Evolutionary conservation across 1,140 invertebrate genomes (phyloP), one percentile per base, ranked within the genome.

Genomic region (Maconellicoccus hirsutus): DNA sequence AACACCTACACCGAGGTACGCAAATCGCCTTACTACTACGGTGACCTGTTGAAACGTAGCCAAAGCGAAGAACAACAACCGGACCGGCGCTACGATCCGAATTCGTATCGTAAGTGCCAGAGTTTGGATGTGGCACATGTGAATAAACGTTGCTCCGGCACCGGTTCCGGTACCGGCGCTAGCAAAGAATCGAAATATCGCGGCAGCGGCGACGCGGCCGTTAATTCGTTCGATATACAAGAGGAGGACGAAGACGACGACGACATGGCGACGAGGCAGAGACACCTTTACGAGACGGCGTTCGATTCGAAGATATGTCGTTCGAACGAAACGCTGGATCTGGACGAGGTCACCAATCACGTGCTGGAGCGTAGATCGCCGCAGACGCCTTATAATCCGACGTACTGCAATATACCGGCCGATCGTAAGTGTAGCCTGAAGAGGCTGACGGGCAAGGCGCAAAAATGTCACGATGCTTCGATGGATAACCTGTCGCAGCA

Each of bases 241-340:
- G 61, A 66, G 25, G 52, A 66, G 22, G 70, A 59, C 29, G 25
- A 74, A 19, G 39, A 71, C 75, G 80, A 83, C 75, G 83, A 83
- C 78, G 81, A 83, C 77, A 87, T 87, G 87, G 82, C 85, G 75
- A 84, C 39, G 16, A 70, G 70, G 25, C 38, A 83, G 77, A 85
- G 87, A 75, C 89, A 89, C 78, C 83, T 92, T 29, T 93, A 93
- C 77, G 91, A 93, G 79, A 93, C 91, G 39, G 91, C 91, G 52
- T 93, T 93, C 79, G 91, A 93, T 78, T 91, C 89, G 77, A 90
- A 90, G 78, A 86, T 92, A 76, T 88, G 85, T 75, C 86, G 88
- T 59, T 91, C 70, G 8, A 69, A 70, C 70, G 70, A 73, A n/a
- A 59, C 71, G 8, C 59, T 72, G 23, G 61, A 71, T 59, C 61